phyloP scores from a whole-genome alignment of 1,140 invertebrate genomes.

The Catajapyx aquilonaris region DNA sequence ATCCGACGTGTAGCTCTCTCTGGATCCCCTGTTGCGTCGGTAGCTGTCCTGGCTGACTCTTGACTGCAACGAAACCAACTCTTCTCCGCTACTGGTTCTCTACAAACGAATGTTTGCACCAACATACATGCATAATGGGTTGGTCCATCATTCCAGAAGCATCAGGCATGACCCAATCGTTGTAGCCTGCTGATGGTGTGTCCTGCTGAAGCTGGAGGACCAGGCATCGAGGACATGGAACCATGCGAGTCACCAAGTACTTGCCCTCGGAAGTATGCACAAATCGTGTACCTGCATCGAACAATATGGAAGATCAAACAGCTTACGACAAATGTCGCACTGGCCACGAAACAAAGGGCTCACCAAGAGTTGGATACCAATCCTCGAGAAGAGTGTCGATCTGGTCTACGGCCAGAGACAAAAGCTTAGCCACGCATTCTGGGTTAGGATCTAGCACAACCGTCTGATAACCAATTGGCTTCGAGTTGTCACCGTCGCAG shows the following conservation, averaged over 20 bases:
- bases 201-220: too few species aligned
- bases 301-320: constrained; percentile 6
- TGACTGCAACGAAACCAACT: too few species aligned
- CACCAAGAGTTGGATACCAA: constrained; percentile 80
- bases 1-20: constrained; percentile 51
- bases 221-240: constrained; percentile 77
- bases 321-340: neutral
- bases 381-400: constrained; percentile 93
- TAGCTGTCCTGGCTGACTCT: too few species aligned
- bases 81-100: too few species aligned
- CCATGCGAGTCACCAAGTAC: constrained; percentile 80
- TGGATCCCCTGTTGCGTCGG: constrained; percentile 32
- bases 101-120: too few species aligned
- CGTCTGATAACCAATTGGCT: constrained; percentile 38
- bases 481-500: constrained; percentile 18
- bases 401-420: constrained; percentile 85
- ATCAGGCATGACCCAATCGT: too few species aligned
- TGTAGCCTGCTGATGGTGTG: too few species aligned
- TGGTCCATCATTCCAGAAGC: too few species aligned
- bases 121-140: too few species aligned
- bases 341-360: constrained; percentile 14
- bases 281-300: constrained; percentile 63
- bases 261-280: constrained; percentile 92
- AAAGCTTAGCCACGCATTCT: constrained; percentile 58
- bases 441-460: constrained; percentile 48